Conservation (phyloP, 2,797 vertebrate species). For the Schizopygopsis pylzovi region DNA sequence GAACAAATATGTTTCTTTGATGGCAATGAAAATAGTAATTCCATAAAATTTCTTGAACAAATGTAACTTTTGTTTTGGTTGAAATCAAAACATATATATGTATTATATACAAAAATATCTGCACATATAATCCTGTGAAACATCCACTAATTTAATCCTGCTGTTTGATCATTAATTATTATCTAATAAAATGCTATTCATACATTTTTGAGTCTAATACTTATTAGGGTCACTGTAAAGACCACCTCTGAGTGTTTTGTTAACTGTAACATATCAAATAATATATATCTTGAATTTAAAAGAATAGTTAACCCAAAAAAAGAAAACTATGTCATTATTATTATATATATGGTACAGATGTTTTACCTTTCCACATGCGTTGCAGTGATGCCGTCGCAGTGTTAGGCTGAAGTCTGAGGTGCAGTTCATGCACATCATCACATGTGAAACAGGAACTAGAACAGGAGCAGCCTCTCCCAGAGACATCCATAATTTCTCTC, state of each 20-base stretch:
- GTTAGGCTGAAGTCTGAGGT: slow-evolving; percentile 95
- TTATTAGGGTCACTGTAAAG: background rate
- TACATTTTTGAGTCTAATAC: background rate
- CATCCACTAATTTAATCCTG: too few species aligned
- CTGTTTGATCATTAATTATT: background rate
- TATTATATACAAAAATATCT: too few species aligned
- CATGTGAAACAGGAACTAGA: slow-evolving; percentile 89
- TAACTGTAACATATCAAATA: background rate
- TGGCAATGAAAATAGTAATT: too few species aligned
- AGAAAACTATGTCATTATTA: background rate
- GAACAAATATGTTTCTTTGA: too few species aligned
- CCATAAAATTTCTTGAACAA: too few species aligned
- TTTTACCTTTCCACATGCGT: slow-evolving; percentile 93
- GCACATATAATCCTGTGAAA: too few species aligned
- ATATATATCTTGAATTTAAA: background rate
- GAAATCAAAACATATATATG: too few species aligned
- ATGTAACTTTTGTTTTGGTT: too few species aligned
- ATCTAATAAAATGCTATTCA: background rate
- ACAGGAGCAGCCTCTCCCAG: slow-evolving; percentile 92
- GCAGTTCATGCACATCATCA: slow-evolving; percentile 98
- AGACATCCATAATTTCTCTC: slow-evolving; percentile 90
- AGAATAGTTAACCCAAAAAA: background rate
- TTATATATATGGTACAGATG: background rate
- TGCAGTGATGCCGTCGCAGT: slow-evolving; percentile 92
- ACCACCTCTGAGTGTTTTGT: background rate